These are phyloP conservation scores for Clistopyga incitator DNA, from an alignment of 2,888 invertebrate species.

Conservation along the genomic window DNA sequence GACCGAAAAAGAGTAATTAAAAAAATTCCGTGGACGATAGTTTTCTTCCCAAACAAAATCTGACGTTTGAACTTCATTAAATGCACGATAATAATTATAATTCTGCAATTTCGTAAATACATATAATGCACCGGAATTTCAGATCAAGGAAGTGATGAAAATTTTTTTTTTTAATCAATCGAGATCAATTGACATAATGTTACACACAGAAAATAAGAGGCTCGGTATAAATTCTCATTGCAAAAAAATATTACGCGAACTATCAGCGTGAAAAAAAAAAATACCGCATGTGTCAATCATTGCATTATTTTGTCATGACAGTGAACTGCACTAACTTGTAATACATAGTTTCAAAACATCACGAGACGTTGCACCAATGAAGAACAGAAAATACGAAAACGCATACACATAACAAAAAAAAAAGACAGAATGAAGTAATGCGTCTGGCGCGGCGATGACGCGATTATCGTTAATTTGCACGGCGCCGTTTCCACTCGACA, in stretches of 20 bases:
- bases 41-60: too few relatives aligned
- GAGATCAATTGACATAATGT: neutral
- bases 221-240: neutral
- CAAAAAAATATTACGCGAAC: too few relatives aligned
- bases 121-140: too few relatives aligned
- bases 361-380: neutral
- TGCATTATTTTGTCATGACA: neutral
- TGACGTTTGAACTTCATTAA: too few relatives aligned
- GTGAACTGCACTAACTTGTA: neutral
- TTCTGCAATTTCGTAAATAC: too few relatives aligned
- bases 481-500: conserved; percentile 30
- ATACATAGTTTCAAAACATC: neutral
- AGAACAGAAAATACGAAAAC: neutral
- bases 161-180: too few relatives aligned
- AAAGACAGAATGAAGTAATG: neutral
- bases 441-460: conserved; percentile 10
- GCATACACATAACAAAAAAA: neutral
- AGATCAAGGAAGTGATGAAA: too few relatives aligned
- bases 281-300: neutral
- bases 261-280: too few relatives aligned
- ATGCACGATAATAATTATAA: too few relatives aligned
- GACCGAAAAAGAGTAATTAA: too few relatives aligned
- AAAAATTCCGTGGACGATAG: too few relatives aligned
- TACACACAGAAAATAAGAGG: too few relatives aligned
- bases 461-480: conserved; percentile 34